Conservation (phyloP, 2,888 invertebrate species). For the Notodonta ziczac region DNA sequence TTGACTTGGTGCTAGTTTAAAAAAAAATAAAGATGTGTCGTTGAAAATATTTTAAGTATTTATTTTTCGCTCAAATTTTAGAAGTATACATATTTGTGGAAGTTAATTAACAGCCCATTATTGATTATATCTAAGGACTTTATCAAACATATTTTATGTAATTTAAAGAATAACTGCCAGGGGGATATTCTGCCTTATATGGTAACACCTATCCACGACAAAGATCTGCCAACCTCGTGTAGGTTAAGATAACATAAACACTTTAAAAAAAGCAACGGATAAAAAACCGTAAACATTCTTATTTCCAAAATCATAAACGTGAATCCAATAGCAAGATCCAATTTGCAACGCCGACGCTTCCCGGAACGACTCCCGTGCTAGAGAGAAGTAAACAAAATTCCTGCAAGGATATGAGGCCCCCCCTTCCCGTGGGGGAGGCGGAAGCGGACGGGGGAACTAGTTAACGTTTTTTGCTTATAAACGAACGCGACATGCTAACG, state of each 20-base stretch:
- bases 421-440: constrained; percentile 17
- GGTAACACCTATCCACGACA: too few relatives aligned
- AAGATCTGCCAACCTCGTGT: constrained; percentile 4
- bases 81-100: too few relatives aligned
- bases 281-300: constrained; percentile 8
- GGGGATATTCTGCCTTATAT: too few relatives aligned
- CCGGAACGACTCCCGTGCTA: constrained; percentile 72
- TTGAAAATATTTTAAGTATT: too few relatives aligned
- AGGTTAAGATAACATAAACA: too few relatives aligned
- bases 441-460: constrained; percentile 49
- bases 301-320: constrained; percentile 47
- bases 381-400: constrained; percentile 83
- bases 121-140: too few relatives aligned
- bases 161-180: too few relatives aligned
- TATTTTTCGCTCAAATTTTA: too few relatives aligned
- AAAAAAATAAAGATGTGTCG: constrained; percentile 16
- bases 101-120: too few relatives aligned
- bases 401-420: constrained; percentile 79
- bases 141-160: too few relatives aligned
- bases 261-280: too few relatives aligned
- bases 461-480: constrained; percentile 69
- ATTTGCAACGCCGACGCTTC: constrained; percentile 65
- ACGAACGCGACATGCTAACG: constrained; percentile 23
- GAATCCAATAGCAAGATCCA: constrained; percentile 69
- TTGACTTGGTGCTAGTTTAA: constrained; percentile 47